Evolutionary conservation across 2,888 invertebrate genomes (phyloP).

Genomic region (Marasmarcha lunaedactyla): DNA sequence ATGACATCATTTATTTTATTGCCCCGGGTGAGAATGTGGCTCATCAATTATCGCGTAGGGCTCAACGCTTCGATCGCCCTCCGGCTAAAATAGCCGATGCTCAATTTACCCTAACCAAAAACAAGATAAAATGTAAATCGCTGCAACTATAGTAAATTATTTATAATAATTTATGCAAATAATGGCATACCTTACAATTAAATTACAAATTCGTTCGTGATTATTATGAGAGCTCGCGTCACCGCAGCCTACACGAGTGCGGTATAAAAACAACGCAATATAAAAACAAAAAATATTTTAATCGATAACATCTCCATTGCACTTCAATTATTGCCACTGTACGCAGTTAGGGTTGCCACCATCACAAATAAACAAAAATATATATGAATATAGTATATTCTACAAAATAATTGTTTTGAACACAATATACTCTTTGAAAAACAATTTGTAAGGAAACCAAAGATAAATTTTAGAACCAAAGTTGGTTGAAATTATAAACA

Average conservation of each 20-base stretch:
- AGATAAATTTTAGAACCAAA: no score
- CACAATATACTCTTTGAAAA: no score
- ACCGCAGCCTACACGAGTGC: not conserved
- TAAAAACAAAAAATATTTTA: constrained; percentile 1
- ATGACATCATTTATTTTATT: constrained; percentile 71
- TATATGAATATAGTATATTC: no score
- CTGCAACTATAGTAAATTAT: not conserved
- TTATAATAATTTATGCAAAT: constrained; percentile 1
- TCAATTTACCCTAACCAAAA: not conserved
- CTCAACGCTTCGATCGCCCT: constrained; percentile 57
- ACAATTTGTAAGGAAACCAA: no score
- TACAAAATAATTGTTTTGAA: no score
- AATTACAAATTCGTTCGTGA: not conserved
- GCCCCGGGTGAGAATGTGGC: constrained; percentile 62
- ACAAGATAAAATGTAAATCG: not conserved
- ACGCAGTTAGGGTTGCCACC: not conserved
- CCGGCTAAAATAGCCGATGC: not conserved
- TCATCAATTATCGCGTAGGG: constrained; percentile 61
- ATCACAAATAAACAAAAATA: not conserved
- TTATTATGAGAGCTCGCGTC: not conserved
- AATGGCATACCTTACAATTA: not conserved
- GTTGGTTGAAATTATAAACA: no score
- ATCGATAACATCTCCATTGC: constrained; percentile 1
- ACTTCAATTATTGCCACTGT: constrained; percentile 1
- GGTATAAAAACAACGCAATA: not conserved